A percentile compares a stretch with the other conserved stretches of the same genome.
These are phyloP conservation scores for Cheirogaleus major DNA, from an alignment of 2,797 vertebrate species.

Conservation along the genomic window DNA sequence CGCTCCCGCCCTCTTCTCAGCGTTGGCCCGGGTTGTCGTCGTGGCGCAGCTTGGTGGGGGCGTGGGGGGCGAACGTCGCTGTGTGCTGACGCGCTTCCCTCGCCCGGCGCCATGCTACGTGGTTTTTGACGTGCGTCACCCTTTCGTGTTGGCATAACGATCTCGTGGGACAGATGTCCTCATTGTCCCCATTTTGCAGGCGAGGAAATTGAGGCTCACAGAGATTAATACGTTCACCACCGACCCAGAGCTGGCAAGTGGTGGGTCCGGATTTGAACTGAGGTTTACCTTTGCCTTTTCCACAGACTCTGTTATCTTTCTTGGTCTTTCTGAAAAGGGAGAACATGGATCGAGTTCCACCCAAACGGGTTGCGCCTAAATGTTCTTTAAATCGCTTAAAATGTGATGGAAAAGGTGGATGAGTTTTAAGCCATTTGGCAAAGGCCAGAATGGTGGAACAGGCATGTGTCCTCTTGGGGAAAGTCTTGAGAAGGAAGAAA, in stretches of 20 bases:
- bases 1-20: background rate
- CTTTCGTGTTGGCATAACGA: background rate
- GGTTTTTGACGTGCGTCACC: constrained; percentile 37
- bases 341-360: background rate
- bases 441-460: background rate
- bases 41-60: background rate
- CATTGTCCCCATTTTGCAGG: background rate
- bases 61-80: background rate
- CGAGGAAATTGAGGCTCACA: background rate
- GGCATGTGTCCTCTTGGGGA: background rate
- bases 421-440: background rate
- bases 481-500: background rate
- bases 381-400: background rate
- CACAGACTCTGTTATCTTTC: background rate
- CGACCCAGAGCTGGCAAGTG: background rate
- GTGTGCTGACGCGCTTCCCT: background rate
- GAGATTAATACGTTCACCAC: rapidly evolving
- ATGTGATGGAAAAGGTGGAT: background rate
- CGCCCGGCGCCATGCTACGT: background rate
- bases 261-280: background rate
- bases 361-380: background rate
- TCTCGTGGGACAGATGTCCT: rapidly evolving
- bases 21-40: rapidly evolving
- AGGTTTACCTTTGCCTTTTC: background rate
- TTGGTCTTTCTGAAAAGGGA: background rate